Evolutionary conservation across 2,888 invertebrate genomes (phyloP).

Genomic region (Aporophyla nigra): DNA sequence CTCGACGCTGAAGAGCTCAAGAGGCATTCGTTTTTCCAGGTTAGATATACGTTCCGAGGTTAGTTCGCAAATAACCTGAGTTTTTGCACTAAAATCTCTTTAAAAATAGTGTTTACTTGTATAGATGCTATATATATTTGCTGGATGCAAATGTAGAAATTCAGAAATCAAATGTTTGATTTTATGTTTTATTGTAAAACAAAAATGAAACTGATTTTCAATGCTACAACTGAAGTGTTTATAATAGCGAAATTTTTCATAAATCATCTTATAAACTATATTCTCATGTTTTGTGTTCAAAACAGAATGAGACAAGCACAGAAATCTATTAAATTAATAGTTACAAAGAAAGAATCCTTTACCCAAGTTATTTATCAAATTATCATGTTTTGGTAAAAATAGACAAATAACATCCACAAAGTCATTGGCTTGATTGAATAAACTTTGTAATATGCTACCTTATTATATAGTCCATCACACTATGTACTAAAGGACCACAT

Average conservation of each 20-base stretch:
- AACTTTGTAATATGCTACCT: neutral
- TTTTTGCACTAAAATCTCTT: neutral
- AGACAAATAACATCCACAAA: neutral
- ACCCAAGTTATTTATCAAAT: neutral
- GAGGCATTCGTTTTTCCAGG: constrained; percentile 96
- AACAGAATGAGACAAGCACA: neutral
- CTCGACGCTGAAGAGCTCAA: constrained; percentile 97
- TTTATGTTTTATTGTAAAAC: too few relatives aligned
- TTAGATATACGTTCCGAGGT: constrained; percentile 76
- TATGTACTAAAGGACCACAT: neutral
- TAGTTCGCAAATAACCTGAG: constrained; percentile 46
- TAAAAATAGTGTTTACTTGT: neutral
- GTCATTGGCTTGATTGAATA: neutral
- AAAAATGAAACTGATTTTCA: neutral
- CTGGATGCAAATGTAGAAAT: neutral
- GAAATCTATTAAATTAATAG: neutral
- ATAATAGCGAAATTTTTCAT: neutral
- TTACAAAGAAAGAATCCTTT: neutral
- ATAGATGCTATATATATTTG: neutral
- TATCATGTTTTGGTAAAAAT: neutral
- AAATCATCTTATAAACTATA: neutral
- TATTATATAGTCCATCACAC: neutral
- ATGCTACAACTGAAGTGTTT: neutral
- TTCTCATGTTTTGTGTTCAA: neutral
- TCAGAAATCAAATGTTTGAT: neutral